These are phyloP conservation scores for Drosophila phalerata DNA, from an alignment of 2,888 invertebrate genomes.

Conservation along the genomic window DNA sequence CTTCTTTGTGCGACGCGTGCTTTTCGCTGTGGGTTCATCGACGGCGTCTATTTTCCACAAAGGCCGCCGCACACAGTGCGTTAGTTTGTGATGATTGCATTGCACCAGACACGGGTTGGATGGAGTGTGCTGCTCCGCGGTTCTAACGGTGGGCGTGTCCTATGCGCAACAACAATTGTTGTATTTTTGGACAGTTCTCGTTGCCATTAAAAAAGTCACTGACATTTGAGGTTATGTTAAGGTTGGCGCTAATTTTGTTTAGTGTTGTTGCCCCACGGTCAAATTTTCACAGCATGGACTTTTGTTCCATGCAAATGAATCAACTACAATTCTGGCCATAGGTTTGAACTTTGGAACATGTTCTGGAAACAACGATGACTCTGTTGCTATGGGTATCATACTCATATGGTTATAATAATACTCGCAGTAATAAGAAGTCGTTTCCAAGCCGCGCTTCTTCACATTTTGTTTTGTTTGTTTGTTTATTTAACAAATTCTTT, in stretches of 20 bases:
- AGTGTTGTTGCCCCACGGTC: slow-evolving; percentile 38
- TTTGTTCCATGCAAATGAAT: slow-evolving; percentile 48
- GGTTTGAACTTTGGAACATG: slow-evolving; percentile 24
- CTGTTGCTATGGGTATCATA: slow-evolving; percentile 56
- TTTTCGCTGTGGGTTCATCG: slow-evolving; percentile 43
- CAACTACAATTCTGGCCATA: slow-evolving; percentile 25
- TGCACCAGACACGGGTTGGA: background rate
- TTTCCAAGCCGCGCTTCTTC: slow-evolving; percentile 26
- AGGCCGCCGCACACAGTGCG: slow-evolving; percentile 3
- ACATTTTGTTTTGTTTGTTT: slow-evolving; percentile 18
- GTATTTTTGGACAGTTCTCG: slow-evolving; percentile 51
- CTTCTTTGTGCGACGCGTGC: slow-evolving; percentile 76
- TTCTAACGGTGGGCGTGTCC: slow-evolving; percentile 66
- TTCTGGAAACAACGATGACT: slow-evolving; percentile 19
- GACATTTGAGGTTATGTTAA: slow-evolving; percentile 77
- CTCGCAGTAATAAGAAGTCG: background rate
- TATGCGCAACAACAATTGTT: slow-evolving; percentile 63
- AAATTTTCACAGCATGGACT: slow-evolving; percentile 34
- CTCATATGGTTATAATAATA: background rate
- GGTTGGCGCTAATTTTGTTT: slow-evolving; percentile 60
- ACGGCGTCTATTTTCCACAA: slow-evolving; percentile 69
- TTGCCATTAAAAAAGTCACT: slow-evolving; percentile 28
- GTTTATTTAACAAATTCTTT: slow-evolving; percentile 20
- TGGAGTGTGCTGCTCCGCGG: slow-evolving; percentile 13
- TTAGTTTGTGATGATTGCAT: slow-evolving; percentile 17